Base-by-base conservation (phyloP, 2,888 invertebrate species). In the Dromius quadrimaculatus region DNA sequence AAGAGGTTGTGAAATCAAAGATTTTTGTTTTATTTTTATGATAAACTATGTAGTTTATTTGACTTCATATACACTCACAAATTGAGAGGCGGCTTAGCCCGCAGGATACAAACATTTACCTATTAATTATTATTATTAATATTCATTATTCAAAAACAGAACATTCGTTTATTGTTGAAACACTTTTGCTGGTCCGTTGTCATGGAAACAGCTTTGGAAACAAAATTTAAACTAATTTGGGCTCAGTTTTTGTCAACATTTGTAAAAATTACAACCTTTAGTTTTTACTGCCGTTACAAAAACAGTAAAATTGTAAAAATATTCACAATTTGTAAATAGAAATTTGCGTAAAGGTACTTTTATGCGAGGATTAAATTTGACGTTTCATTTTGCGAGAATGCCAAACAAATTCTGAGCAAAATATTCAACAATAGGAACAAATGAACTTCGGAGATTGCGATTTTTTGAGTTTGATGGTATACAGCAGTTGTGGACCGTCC, bases 31-130 rank as follows among this genome's bases (percentile, higher is more conserved):
- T 64, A 71, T 72, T 74, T 75, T 77, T 83, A 83, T 83, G 83
- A 83, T 83, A 83, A 83, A 83, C 83, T 83, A 83, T 83, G 82
- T 82, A 83, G 83, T 83, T 83, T 83, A 83, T 83, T 83, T 83
- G 83, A 83, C 83, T 83, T 83, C 83, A 83, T 83, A 83, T 83
- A 83, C 83, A 83, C 83, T 83, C 83, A 83, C 83, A 83, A 83
- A 82, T 81, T 83, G 83, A 83, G 83, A 83, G 77, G 82, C 81
- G 82, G 82, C 83, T 78, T 79, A 81, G 82, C 83, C 83, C 83
- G 82, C 82, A 83, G 83, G 83, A 83, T 83, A 83, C 83, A 83
- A 83, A 83, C 83, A 83, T 83, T 83, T 83, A 83, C 82, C 83
- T 83, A 83, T 81, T 81, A 81, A 81, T 81, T 81, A 83, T 83